These are phyloP conservation scores for Periophthalmodon schlosseri DNA, from an alignment of 2,113 vertebrate genomes.

Conservation along the genomic window DNA sequence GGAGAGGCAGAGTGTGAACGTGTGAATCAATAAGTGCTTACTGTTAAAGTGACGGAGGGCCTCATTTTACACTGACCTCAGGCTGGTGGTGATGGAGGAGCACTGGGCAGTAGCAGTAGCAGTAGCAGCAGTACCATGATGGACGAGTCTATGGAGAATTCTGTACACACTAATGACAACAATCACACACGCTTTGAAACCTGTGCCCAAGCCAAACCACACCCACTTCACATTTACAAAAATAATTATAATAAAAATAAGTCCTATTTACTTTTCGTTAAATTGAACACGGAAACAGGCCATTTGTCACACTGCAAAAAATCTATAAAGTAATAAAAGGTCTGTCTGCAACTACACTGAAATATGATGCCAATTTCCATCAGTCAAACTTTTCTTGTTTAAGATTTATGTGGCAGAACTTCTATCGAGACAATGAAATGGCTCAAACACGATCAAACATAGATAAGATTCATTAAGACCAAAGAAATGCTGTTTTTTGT, in stretches of 20 bases:
- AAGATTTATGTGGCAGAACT: background rate
- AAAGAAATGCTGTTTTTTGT: no score
- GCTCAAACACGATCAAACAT: background rate
- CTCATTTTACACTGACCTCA: slow-evolving; percentile 32
- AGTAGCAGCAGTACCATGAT: background rate
- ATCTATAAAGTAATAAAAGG: background rate
- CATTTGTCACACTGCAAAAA: background rate
- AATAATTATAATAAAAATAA: background rate
- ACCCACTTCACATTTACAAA: background rate
- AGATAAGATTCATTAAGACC: no score
- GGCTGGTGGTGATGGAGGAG: slow-evolving; percentile 5
- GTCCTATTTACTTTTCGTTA: background rate
- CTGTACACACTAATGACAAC: background rate
- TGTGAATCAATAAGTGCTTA: slow-evolving; percentile 29
- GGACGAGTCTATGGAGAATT: background rate
- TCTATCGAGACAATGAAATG: background rate
- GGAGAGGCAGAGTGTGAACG: background rate
- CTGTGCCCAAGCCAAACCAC: background rate
- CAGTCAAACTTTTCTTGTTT: background rate
- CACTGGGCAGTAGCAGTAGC: background rate
- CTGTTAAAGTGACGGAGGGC: slow-evolving; percentile 27
- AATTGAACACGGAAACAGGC: background rate
- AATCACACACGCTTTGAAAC: background rate
- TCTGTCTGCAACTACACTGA: background rate
- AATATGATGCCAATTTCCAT: background rate